Percentiles rank a stretch among this genome's conserved stretches.
phyloP scores from a whole-genome alignment of 1,140 invertebrate species.

The Anadara kagoshimensis region DNA sequence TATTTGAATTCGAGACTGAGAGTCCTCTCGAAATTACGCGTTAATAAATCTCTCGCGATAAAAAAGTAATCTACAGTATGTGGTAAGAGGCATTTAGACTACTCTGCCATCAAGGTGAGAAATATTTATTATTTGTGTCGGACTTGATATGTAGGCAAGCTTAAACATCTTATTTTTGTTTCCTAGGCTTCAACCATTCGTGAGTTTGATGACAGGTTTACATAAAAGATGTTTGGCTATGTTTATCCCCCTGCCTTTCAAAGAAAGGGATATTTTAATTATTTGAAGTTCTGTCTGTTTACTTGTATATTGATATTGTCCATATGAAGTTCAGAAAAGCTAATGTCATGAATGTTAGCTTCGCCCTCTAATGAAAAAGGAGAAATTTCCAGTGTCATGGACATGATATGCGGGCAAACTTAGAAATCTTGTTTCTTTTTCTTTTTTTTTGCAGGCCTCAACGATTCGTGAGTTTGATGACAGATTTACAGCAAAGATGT shows the following conservation, averaged over 20 bases:
- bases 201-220: conserved; percentile 89
- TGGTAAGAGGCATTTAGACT: too few species aligned
- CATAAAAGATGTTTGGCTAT: conserved; percentile 88
- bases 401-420: background rate
- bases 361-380: background rate
- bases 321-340: background rate
- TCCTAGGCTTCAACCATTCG: conserved; percentile 84
- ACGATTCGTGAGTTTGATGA: conserved; percentile 89
- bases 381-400: background rate
- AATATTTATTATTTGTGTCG: background rate
- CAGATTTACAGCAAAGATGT: conserved; percentile 86
- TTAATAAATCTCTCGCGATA: too few species aligned
- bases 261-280: too few species aligned
- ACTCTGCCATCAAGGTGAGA: background rate
- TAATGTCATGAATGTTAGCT: too few species aligned
- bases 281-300: too few species aligned
- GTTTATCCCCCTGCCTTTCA: too few species aligned
- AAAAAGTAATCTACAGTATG: too few species aligned
- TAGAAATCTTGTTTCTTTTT: background rate
- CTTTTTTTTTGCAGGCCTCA: conserved; percentile 78
- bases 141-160: background rate
- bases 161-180: background rate
- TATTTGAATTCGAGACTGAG: too few species aligned
- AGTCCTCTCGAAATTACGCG: too few species aligned
- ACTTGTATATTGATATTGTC: too few species aligned